Evolutionary conservation across 1,140 invertebrate species (phyloP), one percentile per base, ranked within the genome.

Genomic region (Hyposmocoma kahamanoa): DNA sequence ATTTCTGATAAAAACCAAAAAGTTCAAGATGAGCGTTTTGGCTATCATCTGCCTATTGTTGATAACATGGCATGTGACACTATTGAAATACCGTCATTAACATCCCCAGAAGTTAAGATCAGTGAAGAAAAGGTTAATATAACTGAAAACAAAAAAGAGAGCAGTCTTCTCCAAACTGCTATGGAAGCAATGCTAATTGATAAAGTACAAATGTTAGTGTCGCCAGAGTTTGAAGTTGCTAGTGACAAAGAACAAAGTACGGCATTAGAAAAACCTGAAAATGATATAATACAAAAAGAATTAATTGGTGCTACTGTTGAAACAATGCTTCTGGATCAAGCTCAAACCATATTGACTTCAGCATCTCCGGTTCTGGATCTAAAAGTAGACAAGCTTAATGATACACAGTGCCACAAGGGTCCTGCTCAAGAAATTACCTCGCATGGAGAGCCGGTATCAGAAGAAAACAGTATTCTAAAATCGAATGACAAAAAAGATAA

Each of bases 401-500:
- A n/a, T n/a, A n/a, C n/a, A n/a, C n/a, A n/a, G n/a, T n/a, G n/a
- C n/a, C n/a, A n/a, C n/a, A n/a, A n/a, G n/a, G n/a, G n/a, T 28
- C 6, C 24, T 11, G 11, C 11, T 28, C 24, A 28, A 28, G 6
- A 6, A 28, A 6, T 28, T 6, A 11, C 24, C 11, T 6, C 24
- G 6, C 24, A 6, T 28, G 24, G 6, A 6, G 11, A 6, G 11
- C 11, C 24, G 34, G 11, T 34, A 47, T 15, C 11, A 4, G 30
- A 21, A 3, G 30, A 47, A 22, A 32, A 44, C 18, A 47, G 4
- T 36, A 18, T 36, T 30, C 20, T 30, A 18, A 22, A 53, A 30
- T 17, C 51, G 3, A 10, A 42, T 38, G 34, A 17, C 56, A 59
- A 48, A 42, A 65, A 56, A 6, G 50, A 64, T 18, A 72, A 67